Evolutionary conservation across 2,888 invertebrate species (phyloP).

Genomic region (Adineta ricciae): DNA sequence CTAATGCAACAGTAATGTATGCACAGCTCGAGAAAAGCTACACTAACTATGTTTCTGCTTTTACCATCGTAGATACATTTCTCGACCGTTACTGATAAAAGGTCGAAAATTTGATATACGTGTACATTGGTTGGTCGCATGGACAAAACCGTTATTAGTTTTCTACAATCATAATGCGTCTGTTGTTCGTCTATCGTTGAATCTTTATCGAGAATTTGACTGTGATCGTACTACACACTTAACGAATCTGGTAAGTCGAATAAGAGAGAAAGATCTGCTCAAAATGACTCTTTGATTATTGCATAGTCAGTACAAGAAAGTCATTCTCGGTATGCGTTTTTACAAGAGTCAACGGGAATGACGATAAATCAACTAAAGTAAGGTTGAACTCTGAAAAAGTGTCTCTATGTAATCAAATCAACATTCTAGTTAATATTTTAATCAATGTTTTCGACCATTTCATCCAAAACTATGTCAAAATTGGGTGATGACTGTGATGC

Average conservation of each 20-base stretch:
- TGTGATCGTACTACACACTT: constrained; percentile 46
- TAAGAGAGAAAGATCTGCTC: not conserved
- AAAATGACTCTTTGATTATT: not conserved
- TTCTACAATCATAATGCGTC: constrained; percentile 46
- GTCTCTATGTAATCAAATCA: too few relatives aligned
- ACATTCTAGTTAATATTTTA: constrained; percentile 1
- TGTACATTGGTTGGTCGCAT: constrained; percentile 48
- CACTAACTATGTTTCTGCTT: not conserved
- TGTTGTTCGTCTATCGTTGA: constrained; percentile 46
- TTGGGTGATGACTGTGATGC: constrained; percentile 19
- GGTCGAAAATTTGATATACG: constrained; percentile 49
- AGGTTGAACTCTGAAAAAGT: not conserved
- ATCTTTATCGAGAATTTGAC: constrained; percentile 43
- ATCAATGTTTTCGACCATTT: constrained; percentile 19
- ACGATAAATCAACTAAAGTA: not conserved
- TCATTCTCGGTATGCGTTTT: not conserved
- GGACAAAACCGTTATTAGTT: constrained; percentile 46
- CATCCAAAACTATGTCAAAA: not conserved
- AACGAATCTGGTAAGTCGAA: constrained; percentile 45
- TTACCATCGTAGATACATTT: constrained; percentile 42
- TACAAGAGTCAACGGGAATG: not conserved
- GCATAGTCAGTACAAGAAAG: not conserved
- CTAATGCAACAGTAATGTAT: constrained; percentile 10
- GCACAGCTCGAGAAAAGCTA: not conserved
- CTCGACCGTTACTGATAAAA: constrained; percentile 45